Conservation (phyloP, 2,888 invertebrate species). For the Campoplex nolae region DNA sequence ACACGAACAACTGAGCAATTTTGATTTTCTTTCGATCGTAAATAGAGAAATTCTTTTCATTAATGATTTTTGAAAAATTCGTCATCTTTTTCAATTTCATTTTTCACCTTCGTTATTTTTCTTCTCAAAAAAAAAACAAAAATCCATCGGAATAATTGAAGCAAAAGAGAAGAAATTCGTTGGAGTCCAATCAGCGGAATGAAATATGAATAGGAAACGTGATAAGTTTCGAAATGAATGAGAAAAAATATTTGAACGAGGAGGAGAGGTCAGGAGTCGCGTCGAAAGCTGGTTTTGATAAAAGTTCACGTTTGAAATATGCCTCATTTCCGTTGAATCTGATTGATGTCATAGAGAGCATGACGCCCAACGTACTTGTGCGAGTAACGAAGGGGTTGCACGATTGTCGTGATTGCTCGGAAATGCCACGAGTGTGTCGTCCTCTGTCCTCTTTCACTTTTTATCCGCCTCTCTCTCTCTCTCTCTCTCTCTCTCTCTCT, state of each 20-base stretch:
- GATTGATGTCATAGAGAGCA: constrained; percentile 27
- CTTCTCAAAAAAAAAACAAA: too few species aligned
- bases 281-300: neutral
- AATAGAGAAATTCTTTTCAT: too few species aligned
- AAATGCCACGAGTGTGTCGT: constrained; percentile 40
- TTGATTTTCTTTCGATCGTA: too few species aligned
- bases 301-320: neutral
- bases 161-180: neutral
- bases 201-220: neutral
- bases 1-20: too few species aligned
- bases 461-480: neutral
- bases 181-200: neutral
- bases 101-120: neutral
- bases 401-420: constrained; percentile 65
- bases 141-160: neutral
- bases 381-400: constrained; percentile 60
- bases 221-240: neutral
- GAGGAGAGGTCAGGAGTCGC: too few species aligned
- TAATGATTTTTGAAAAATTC: neutral
- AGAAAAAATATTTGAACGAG: neutral
- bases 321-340: neutral
- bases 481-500: neutral
- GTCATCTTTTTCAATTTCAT: neutral
- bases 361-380: constrained; percentile 62
- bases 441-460: neutral